Evolutionary conservation across 2,797 vertebrate species (phyloP).

Genomic region (Pachyuromys duprasi): DNA sequence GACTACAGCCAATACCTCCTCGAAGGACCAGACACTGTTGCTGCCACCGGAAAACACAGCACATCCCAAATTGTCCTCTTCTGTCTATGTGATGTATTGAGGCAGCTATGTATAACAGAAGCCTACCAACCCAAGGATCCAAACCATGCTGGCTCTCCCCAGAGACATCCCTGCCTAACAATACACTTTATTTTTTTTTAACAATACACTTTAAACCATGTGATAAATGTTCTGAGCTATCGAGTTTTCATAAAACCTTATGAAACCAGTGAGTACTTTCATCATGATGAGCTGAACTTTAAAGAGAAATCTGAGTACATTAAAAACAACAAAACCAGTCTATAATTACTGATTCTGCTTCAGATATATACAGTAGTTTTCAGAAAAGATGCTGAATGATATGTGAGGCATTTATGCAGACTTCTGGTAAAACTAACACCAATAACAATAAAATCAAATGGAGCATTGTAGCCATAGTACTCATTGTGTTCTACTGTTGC

Average conservation of each 20-base stretch:
- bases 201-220: not conserved
- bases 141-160: not conserved
- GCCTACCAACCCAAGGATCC: not conserved
- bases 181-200: not conserved
- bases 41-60: not conserved
- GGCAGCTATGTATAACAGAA: not conserved
- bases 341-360: not conserved
- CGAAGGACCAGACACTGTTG: not conserved
- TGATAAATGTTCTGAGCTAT: not conserved
- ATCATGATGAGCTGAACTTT: not conserved
- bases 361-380: not conserved
- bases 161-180: not conserved
- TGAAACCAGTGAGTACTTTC: not conserved
- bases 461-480: not conserved
- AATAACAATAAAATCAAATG: not conserved
- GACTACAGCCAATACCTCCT: not conserved
- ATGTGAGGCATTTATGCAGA: not conserved
- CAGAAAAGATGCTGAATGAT: slow-evolving; percentile 23
- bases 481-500: slow-evolving; percentile 49
- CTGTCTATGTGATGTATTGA: not conserved
- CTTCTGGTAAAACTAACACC: not conserved
- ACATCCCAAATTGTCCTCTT: not conserved
- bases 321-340: not conserved
- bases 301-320: not conserved
- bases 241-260: not conserved